These are phyloP conservation scores for Lissonota sp. DNA, from an alignment of 2,888 invertebrate genomes.

Conservation along the genomic window DNA sequence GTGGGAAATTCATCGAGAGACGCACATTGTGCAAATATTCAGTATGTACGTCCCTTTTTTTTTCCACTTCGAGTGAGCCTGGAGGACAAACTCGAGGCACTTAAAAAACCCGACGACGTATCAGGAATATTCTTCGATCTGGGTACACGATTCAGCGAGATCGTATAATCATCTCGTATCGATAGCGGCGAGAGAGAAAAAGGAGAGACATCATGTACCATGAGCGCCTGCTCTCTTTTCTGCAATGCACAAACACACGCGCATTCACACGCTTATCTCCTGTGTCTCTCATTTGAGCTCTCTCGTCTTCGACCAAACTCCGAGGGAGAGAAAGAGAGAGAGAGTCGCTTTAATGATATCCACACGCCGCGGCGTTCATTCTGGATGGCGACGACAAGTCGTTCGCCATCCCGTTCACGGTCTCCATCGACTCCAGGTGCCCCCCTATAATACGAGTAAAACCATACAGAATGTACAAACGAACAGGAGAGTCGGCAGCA, in stretches of 20 bases:
- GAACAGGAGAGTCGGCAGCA: neutral
- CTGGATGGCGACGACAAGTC: slow-evolving; percentile 65
- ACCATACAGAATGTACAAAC: slow-evolving; percentile 13
- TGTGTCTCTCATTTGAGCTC: slow-evolving; percentile 1
- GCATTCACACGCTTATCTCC: neutral
- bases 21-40: neutral
- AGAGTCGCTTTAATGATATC: slow-evolving; percentile 54
- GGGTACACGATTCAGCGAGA: slow-evolving; percentile 29
- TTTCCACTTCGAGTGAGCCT: no score
- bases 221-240: neutral
- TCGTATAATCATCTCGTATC: slow-evolving; percentile 51
- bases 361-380: slow-evolving; percentile 53
- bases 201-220: neutral
- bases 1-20: neutral
- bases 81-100: neutral
- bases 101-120: slow-evolving; percentile 2
- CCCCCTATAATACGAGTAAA: slow-evolving; percentile 19
- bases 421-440: slow-evolving; percentile 31
- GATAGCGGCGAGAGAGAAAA: slow-evolving; percentile 13
- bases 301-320: neutral
- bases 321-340: neutral
- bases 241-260: no score
- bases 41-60: neutral
- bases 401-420: slow-evolving; percentile 46
- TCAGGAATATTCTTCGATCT: slow-evolving; percentile 22